Evolutionary conservation across 1,140 invertebrate genomes (phyloP).

Genomic region (Lasaia peninsularis): DNA sequence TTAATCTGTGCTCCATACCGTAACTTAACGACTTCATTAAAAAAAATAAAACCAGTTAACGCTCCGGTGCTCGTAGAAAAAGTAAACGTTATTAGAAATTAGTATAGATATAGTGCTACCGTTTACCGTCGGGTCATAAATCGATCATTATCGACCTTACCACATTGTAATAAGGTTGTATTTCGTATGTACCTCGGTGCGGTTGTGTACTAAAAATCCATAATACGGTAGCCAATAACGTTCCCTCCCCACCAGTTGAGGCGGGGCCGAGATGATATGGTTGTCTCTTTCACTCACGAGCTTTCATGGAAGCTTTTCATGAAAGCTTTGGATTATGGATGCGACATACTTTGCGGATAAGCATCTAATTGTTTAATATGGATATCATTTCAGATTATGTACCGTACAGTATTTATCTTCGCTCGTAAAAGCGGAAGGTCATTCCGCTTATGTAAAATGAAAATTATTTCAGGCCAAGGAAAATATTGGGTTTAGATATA

Average conservation of each 20-base stretch:
- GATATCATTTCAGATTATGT: not conserved
- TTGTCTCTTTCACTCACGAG: slow-evolving; percentile 55
- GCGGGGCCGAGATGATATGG: slow-evolving; percentile 44
- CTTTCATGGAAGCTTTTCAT: slow-evolving; percentile 45
- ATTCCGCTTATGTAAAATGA: no score
- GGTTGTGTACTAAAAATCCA: slow-evolving; percentile 62
- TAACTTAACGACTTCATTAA: slow-evolving; percentile 41
- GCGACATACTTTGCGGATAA: slow-evolving; percentile 31
- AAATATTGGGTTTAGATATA: no score
- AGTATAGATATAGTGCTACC: slow-evolving; percentile 9
- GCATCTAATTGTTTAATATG: not conserved
- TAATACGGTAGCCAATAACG: slow-evolving; percentile 64
- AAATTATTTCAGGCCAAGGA: no score
- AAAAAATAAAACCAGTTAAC: slow-evolving; percentile 10
- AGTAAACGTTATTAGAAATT: slow-evolving; percentile 17
- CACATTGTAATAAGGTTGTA: slow-evolving; percentile 31
- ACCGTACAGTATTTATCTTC: no score
- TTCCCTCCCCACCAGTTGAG: slow-evolving; percentile 53
- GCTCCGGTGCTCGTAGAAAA: slow-evolving; percentile 14
- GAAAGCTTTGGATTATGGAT: slow-evolving; percentile 20
- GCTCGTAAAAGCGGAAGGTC: no score
- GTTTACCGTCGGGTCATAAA: slow-evolving; percentile 6
- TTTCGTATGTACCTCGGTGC: slow-evolving; percentile 32
- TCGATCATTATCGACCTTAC: slow-evolving; percentile 4
- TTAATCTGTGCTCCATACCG: slow-evolving; percentile 39